Base-by-base conservation (phyloP, 2,113 vertebrate genomes). In the Lichenostomus cassidix region DNA sequence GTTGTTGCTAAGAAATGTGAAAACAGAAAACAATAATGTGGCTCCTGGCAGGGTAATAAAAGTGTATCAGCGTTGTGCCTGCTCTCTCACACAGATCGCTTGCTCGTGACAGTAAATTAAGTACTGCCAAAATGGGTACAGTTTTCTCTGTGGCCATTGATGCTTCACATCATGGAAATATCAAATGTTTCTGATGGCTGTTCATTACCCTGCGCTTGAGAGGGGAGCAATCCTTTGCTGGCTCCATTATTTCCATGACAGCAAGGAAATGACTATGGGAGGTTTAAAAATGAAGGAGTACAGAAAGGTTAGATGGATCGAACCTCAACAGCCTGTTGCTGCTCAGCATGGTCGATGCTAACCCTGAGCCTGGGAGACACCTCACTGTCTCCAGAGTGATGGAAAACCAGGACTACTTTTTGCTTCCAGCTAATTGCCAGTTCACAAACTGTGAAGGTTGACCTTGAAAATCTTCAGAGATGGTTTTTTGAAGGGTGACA, bases 151-250 rank as follows among this genome's bases (percentile, higher is more conserved):
- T 91, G 92, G 78, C 82, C 82, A 46, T 23, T 82, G 94, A 82
- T 71, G 94, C 92, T 90, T 96, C 94, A 69, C 88, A 93, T 91
- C 82, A 83, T 82, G 78, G 92, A 87, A 95, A 94, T 73, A 95
- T 31, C 95, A 91, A 93, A 91, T 23, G 85, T 90, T 85, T 68
- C 92, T 93, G 87, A 92, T 76, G 84, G 62, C 49, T 96, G 65
- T 71, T 91, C 92, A 82, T 96, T 93, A 91, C 92, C 81, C 81
- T 55, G 70, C 0, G 1, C 81, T 87, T 67, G 65, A 62, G 65
- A 91, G 77, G 44, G 44, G 74, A 88, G 65, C 85, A 68, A 91
- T 90, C 53, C 65, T 59, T 89, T 85, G 92, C 90, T 28, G 70
- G 74, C 84, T 86, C 76, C 91, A 69, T 95, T 95, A 92, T 90